Percentiles rank a stretch among this genome's conserved stretches.
Evolutionary conservation across 2,888 invertebrate genomes (phyloP).

Genomic region (Tipula vernalis): DNA sequence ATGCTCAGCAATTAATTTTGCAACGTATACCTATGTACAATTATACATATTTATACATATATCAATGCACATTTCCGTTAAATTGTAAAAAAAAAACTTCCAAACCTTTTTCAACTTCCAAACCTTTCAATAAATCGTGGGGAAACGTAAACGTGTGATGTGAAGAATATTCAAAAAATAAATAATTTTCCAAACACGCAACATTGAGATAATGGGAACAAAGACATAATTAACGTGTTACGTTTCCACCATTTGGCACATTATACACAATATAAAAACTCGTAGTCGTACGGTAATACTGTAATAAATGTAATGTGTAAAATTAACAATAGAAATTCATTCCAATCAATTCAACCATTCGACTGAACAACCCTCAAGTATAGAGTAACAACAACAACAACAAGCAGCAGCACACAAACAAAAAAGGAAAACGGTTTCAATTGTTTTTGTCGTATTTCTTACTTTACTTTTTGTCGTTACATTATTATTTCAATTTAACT

Average conservation of each 20-base stretch:
- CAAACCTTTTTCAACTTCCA: not conserved
- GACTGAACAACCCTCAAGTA: not conserved
- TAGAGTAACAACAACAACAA: not conserved
- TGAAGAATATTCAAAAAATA: not conserved
- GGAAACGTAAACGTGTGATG: not conserved
- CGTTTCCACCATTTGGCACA: not conserved
- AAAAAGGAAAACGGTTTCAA: not conserved
- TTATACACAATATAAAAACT: not conserved
- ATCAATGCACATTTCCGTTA: not conserved
- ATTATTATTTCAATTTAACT: conserved; percentile 4
- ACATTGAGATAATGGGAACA: not conserved
- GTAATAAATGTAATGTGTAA: not conserved
- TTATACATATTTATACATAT: not conserved
- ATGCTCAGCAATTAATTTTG: not conserved
- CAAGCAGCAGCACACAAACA: not conserved
- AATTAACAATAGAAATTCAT: not conserved
- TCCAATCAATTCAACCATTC: not conserved
- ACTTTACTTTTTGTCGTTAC: not conserved
- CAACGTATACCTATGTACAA: not conserved
- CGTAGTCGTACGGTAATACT: not conserved
- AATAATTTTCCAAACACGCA: not conserved
- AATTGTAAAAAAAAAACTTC: not conserved
- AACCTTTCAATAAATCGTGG: not conserved
- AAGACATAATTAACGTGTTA: not conserved
- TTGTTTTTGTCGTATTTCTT: not conserved